Conservation (phyloP, 1,140 invertebrate genomes). For the Drosophila orosa region DNA sequence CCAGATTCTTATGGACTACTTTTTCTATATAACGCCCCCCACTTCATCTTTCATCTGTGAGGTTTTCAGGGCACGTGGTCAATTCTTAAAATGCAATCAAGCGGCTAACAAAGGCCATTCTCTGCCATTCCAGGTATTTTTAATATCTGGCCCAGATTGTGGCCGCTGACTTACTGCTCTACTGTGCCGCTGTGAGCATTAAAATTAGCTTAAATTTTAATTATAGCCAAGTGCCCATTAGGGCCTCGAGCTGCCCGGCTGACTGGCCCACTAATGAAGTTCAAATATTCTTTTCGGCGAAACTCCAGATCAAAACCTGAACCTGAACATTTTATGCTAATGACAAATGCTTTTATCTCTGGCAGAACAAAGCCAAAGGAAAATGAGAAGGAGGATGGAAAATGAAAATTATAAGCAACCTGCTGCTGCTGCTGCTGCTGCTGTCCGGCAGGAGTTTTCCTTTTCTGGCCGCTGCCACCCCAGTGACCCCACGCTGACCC, state of each 20-base stretch:
- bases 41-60: slow-evolving; percentile 8
- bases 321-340: slow-evolving; percentile 77
- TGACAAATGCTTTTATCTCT: slow-evolving; percentile 81
- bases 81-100: slow-evolving; percentile 53
- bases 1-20: neutral
- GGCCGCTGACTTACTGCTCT: slow-evolving; percentile 33
- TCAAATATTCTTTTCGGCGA: slow-evolving; percentile 69
- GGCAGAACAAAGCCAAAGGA: slow-evolving; percentile 44
- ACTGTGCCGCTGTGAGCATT: slow-evolving; percentile 33
- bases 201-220: slow-evolving; percentile 77
- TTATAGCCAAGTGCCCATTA: slow-evolving; percentile 64
- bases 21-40: neutral
- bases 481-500: slow-evolving; percentile 57
- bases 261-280: slow-evolving; percentile 64
- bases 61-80: slow-evolving; percentile 3
- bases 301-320: slow-evolving; percentile 53
- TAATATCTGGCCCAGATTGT: slow-evolving; percentile 28
- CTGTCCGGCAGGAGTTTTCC: slow-evolving; percentile 31
- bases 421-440: slow-evolving; percentile 60
- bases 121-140: slow-evolving; percentile 20
- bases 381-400: slow-evolving; percentile 26
- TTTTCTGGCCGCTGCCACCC: slow-evolving; percentile 23
- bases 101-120: slow-evolving; percentile 31
- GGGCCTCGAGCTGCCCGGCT: slow-evolving; percentile 2
- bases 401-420: slow-evolving; percentile 67